A percentile compares a stretch with the other conserved stretches of the same genome.
Conservation (phyloP, 2,888 invertebrate genomes). For the Tenthredo livida region DNA sequence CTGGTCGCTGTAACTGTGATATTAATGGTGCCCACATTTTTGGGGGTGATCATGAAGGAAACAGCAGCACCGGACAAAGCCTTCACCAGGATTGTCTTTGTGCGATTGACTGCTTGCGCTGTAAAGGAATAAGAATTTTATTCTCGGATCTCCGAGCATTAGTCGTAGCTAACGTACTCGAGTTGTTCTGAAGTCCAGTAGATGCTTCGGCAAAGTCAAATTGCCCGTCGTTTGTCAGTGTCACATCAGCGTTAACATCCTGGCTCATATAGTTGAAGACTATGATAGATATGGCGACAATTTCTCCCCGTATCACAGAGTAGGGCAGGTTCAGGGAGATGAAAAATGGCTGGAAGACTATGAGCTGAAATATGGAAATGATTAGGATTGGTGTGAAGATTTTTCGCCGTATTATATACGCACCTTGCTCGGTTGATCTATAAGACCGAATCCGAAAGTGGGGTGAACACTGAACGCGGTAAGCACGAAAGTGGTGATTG, state of each 20-base stretch:
- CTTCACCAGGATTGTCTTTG: constrained; percentile 84
- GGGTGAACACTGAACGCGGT: constrained; percentile 91
- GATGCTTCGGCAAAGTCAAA: constrained; percentile 90
- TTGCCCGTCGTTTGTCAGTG: constrained; percentile 88
- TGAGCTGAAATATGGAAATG: constrained; percentile 77
- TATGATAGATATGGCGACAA: constrained; percentile 91
- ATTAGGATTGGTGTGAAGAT: background rate
- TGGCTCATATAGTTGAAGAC: constrained; percentile 93
- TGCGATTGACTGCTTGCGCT: constrained; percentile 86
- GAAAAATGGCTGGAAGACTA: constrained; percentile 92
- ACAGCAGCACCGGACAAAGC: constrained; percentile 88
- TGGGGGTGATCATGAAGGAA: constrained; percentile 91
- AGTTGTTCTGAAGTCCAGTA: constrained; percentile 86
- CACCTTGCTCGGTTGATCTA: constrained; percentile 83
- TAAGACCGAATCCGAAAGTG: constrained; percentile 87
- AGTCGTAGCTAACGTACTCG: constrained; percentile 81
- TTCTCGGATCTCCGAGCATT: background rate
- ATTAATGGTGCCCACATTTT: constrained; percentile 85
- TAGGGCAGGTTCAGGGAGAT: constrained; percentile 93
- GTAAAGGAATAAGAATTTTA: constrained; percentile 52
- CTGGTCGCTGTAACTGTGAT: constrained; percentile 89
- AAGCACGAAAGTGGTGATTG: constrained; percentile 91
- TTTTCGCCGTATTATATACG: constrained; percentile 39
- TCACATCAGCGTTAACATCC: constrained; percentile 89
- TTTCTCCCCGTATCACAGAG: constrained; percentile 93